phyloP scores from a whole-genome alignment of 2,113 vertebrate genomes.

The Epinephelus lanceolatus region DNA sequence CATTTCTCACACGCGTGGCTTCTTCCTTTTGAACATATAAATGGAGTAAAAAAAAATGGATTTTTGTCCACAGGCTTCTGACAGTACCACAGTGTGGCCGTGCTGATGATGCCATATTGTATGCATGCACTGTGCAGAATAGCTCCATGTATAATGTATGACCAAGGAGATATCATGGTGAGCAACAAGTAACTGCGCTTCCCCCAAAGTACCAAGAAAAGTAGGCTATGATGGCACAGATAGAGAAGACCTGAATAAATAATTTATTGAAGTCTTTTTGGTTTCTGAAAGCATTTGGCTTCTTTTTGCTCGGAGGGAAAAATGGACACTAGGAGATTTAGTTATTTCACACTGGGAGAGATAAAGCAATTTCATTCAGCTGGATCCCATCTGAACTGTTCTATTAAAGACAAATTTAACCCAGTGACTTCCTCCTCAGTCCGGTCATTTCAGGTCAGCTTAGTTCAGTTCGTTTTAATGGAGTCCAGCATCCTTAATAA shows the following conservation, averaged over 20 bases:
- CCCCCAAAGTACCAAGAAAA: slow-evolving; percentile 48
- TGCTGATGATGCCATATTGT: slow-evolving; percentile 15
- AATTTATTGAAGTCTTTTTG: slow-evolving; percentile 40
- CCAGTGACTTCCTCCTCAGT: not conserved
- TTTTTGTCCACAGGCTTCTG: not conserved
- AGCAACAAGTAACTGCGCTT: slow-evolving; percentile 66
- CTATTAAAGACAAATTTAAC: not conserved
- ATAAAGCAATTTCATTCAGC: not conserved
- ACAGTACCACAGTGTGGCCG: not conserved
- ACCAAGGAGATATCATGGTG: slow-evolving; percentile 38
- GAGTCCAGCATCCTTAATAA: not conserved
- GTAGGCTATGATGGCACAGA: slow-evolving; percentile 60
- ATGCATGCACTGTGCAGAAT: slow-evolving; percentile 38
- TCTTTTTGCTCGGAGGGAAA: not conserved
- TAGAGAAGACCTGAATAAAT: slow-evolving; percentile 47
- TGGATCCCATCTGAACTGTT: not conserved
- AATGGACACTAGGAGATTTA: not conserved
- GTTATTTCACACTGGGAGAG: not conserved
- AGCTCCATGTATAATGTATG: slow-evolving; percentile 62
- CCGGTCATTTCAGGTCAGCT: slow-evolving; percentile 22
- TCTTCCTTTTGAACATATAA: not conserved
- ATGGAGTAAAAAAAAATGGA: not conserved
- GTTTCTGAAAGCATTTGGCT: slow-evolving; percentile 46
- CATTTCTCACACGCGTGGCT: not conserved
- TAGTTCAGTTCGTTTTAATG: not conserved